Evolutionary conservation across 37 sponge, comb jelly and placozoan species (phyloP).

Genomic region (Chondrilla cf. caribensis): DNA sequence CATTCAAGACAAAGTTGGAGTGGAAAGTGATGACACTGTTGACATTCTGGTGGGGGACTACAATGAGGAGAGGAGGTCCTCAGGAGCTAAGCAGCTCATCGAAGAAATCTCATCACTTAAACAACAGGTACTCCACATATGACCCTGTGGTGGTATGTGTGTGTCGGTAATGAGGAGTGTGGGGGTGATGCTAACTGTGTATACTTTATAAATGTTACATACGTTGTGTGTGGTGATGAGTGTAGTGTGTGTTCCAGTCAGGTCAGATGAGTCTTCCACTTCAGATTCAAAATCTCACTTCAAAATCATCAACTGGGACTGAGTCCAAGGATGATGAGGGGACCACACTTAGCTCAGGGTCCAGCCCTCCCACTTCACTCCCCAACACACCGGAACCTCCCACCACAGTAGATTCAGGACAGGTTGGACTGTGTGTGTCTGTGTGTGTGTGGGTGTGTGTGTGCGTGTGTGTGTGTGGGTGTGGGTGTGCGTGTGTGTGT

Average conservation of each 20-base stretch:
- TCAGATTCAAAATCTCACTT: too few species aligned
- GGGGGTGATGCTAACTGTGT: too few species aligned
- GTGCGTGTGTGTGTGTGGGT: too few species aligned
- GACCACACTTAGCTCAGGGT: not conserved
- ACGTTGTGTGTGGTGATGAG: too few species aligned
- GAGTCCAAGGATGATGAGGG: constrained; percentile 12
- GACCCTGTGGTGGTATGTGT: too few species aligned
- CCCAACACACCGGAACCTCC: not conserved
- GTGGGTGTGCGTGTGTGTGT: too few species aligned
- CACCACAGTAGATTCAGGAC: not conserved
- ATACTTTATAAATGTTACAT: too few species aligned
- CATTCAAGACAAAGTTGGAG: constrained; percentile 14
- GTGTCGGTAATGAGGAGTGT: too few species aligned
- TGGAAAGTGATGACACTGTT: constrained; percentile 20
- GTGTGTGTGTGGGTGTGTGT: constrained; percentile 1
- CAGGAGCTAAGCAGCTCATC: not conserved
- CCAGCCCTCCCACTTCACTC: not conserved
- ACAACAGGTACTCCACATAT: not conserved
- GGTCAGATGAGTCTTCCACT: too few species aligned
- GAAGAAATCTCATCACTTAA: constrained; percentile 13
- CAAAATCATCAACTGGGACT: not conserved
- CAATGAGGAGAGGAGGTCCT: not conserved
- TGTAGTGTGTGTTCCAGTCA: too few species aligned
- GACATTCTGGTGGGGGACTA: not conserved
- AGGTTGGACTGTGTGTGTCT: not conserved